These are phyloP conservation scores for Leiothrix lutea DNA, from an alignment of 2,113 vertebrate genomes.

Conservation along the genomic window DNA sequence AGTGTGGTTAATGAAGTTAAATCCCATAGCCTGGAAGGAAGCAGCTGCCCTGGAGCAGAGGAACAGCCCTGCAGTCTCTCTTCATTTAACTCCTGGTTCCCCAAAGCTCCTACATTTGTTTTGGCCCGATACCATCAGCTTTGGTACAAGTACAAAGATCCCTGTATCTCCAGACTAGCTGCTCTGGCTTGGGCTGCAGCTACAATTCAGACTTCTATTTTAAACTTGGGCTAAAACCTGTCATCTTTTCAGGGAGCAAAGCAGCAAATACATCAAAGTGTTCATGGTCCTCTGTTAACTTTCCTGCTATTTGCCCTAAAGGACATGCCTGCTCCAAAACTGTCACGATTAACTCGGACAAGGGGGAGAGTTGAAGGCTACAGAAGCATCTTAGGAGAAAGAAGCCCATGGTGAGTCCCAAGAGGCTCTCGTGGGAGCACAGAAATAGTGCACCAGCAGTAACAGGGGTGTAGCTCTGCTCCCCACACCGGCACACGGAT, in stretches of 20 bases:
- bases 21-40: neutral
- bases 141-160: neutral
- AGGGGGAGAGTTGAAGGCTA: neutral
- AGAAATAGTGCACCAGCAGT: neutral
- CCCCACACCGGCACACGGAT: accelerated
- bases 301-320: slow-evolving; percentile 40
- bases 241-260: neutral
- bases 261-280: neutral
- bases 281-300: neutral
- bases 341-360: neutral
- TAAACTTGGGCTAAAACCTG: neutral
- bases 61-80: neutral
- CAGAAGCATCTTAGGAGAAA: neutral
- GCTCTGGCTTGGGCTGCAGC: neutral
- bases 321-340: slow-evolving; percentile 47
- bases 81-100: neutral
- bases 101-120: neutral
- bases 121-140: neutral
- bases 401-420: neutral
- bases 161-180: neutral
- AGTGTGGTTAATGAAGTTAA: neutral
- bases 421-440: neutral
- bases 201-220: neutral
- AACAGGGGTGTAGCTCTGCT: neutral
- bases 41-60: neutral